phyloP scores from a whole-genome alignment of 2,113 vertebrate genomes.

The Empidonax alnorum region DNA sequence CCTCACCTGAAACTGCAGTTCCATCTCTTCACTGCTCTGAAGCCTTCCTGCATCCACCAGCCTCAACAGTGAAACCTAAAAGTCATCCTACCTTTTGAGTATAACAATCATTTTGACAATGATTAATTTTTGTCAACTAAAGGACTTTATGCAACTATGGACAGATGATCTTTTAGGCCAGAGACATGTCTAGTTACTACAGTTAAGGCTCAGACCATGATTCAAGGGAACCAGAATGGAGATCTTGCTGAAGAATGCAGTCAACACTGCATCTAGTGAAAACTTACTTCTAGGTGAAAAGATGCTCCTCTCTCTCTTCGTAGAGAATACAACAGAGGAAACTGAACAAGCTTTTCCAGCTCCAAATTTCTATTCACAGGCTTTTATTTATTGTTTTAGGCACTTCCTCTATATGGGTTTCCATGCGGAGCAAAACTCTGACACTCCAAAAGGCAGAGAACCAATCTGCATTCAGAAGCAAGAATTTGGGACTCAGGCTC shows the following conservation, averaged over 20 bases:
- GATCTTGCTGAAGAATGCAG: background rate
- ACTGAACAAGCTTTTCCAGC: background rate
- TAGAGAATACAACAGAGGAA: background rate
- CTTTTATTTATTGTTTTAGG: background rate
- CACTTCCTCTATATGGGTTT: background rate
- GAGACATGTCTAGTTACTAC: background rate
- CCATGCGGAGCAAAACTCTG: background rate
- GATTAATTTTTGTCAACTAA: background rate
- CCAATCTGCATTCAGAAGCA: background rate
- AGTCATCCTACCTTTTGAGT: background rate
- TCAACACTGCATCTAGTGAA: background rate
- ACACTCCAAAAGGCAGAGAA: background rate
- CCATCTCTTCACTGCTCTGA: background rate
- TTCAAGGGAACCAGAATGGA: background rate
- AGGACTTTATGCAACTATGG: background rate
- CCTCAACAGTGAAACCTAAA: background rate
- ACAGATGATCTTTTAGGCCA: background rate
- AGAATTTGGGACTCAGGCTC: background rate
- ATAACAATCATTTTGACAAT: accelerated
- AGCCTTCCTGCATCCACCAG: background rate
- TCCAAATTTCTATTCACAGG: background rate
- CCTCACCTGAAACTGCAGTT: background rate
- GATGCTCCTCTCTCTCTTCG: background rate
- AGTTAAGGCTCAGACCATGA: background rate
- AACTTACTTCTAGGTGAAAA: background rate